Evolutionary conservation across 2,797 vertebrate species (phyloP).

Genomic region (Emys orbicularis): DNA sequence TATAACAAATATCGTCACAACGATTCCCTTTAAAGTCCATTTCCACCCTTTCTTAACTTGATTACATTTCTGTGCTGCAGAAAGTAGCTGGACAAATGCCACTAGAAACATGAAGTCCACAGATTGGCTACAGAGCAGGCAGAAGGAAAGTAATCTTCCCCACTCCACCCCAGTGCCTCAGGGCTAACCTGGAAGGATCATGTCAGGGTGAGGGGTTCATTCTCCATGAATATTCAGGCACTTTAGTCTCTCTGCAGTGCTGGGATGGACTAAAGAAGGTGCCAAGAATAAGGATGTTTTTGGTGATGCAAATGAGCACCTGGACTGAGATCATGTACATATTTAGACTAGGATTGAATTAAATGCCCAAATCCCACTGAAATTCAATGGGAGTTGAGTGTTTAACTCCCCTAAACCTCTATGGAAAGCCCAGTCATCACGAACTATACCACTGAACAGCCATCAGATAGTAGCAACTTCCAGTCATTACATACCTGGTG

Average conservation of each 20-base stretch:
- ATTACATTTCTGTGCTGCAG: slow-evolving; percentile 41
- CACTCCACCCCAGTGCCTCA: neutral
- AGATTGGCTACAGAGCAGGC: slow-evolving; percentile 52
- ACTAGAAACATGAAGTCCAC: slow-evolving; percentile 60
- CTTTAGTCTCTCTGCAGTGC: neutral
- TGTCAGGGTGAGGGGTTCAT: neutral
- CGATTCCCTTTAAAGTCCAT: slow-evolving; percentile 51
- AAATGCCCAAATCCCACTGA: neutral
- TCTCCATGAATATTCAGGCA: neutral
- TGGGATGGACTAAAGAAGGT: neutral
- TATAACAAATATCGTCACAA: slow-evolving; percentile 51
- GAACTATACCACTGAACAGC: neutral
- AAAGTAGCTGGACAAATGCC: slow-evolving; percentile 60
- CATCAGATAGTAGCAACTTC: neutral
- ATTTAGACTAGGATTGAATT: neutral
- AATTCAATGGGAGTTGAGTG: neutral
- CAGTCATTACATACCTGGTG: neutral
- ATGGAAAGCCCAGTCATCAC: neutral
- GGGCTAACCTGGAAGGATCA: neutral
- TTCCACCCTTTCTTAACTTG: slow-evolving; percentile 46
- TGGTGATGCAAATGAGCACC: neutral
- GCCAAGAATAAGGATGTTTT: neutral
- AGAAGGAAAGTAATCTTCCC: slow-evolving; percentile 14
- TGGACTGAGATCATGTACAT: neutral
- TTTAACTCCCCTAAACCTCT: neutral